Evolutionary conservation across 2,888 invertebrate genomes (phyloP).

Genomic region (Drosophila hamatofila): DNA sequence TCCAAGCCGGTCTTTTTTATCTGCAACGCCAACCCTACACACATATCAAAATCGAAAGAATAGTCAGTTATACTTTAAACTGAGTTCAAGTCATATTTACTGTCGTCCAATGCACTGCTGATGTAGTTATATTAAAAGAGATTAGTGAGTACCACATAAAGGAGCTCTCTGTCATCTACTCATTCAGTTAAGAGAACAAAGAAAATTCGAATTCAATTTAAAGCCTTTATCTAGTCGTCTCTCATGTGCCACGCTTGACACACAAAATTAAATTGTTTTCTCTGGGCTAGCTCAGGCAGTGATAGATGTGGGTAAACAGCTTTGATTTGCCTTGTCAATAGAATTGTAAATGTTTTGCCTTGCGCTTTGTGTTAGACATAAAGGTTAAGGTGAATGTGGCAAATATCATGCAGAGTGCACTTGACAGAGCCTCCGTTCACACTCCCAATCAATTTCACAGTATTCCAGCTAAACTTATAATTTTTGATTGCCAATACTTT

Average conservation of each 20-base stretch:
- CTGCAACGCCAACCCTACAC: too few relatives aligned
- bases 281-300: neutral
- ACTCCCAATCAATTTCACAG: neutral
- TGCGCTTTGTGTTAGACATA: neutral
- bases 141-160: neutral
- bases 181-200: neutral
- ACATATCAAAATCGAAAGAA: too few relatives aligned
- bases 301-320: neutral
- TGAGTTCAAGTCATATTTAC: too few relatives aligned
- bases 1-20: too few relatives aligned
- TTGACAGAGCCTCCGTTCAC: neutral
- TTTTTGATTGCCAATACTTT: conserved; percentile 34
- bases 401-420: neutral
- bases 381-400: neutral
- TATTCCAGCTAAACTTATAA: conserved; percentile 5
- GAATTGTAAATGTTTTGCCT: neutral
- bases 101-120: too few relatives aligned
- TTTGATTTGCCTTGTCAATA: neutral
- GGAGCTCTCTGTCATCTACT: neutral
- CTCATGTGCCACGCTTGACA: neutral
- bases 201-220: neutral
- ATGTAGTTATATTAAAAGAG: too few relatives aligned
- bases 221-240: neutral
- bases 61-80: too few relatives aligned
- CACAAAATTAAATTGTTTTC: neutral